Conservation (phyloP, 2,113 vertebrate species). For the Struthio camelus region DNA sequence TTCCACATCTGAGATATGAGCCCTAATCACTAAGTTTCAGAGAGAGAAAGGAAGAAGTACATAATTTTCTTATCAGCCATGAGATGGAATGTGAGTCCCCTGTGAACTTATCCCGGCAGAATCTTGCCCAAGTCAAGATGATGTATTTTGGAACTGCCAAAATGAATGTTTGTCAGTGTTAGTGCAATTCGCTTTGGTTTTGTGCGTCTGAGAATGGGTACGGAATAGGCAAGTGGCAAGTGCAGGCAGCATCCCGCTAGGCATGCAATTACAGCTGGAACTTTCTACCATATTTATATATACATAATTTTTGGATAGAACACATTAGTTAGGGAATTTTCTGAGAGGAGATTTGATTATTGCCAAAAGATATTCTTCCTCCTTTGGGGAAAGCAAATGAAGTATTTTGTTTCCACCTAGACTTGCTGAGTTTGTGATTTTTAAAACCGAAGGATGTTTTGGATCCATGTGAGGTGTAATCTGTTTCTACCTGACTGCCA, state of each 20-base stretch:
- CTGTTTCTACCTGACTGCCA: neutral
- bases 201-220: neutral
- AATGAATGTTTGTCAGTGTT: neutral
- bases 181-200: neutral
- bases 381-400: neutral
- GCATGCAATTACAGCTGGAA: neutral
- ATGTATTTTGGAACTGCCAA: neutral
- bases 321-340: neutral
- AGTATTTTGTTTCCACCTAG: conserved; percentile 18
- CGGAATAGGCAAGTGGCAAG: neutral
- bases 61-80: neutral
- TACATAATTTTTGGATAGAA: neutral
- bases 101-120: neutral
- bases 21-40: accelerated
- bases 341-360: neutral
- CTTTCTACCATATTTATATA: too few species aligned
- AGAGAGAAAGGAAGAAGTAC: neutral
- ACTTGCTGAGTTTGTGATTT: neutral
- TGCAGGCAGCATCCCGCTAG: neutral
- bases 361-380: neutral
- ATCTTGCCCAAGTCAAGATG: neutral
- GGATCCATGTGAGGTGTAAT: neutral
- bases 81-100: neutral
- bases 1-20: neutral
- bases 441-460: neutral